These are phyloP conservation scores for Laticauda laticaudata DNA, from an alignment of 2,113 vertebrate species.

Conservation along the genomic window DNA sequence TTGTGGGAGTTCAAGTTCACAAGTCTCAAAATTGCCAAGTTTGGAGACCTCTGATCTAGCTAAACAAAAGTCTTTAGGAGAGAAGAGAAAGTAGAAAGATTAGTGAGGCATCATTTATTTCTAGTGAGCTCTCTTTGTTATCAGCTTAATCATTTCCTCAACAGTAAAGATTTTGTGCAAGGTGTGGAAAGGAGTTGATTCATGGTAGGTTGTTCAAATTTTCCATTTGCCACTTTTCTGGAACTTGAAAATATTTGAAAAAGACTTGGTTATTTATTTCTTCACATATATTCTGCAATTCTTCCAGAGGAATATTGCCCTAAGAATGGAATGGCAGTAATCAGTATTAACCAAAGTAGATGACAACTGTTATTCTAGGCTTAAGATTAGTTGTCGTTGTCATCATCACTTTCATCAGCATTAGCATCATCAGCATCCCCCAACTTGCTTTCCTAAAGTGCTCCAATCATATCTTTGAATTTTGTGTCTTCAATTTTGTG, in stretches of 20 bases:
- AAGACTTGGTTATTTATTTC: neutral
- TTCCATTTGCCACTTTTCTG: neutral
- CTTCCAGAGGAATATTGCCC: neutral
- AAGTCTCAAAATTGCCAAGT: too few species aligned
- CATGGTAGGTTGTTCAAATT: neutral
- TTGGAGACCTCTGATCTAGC: too few species aligned
- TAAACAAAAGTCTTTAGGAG: neutral
- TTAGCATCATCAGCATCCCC: neutral
- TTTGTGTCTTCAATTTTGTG: neutral
- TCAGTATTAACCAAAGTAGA: neutral
- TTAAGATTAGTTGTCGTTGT: neutral
- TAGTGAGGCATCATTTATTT: neutral
- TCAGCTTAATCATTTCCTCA: too few species aligned
- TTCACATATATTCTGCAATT: neutral
- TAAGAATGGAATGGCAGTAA: neutral
- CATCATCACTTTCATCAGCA: neutral
- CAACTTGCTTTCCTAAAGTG: neutral
- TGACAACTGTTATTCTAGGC: neutral
- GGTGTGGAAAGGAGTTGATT: neutral
- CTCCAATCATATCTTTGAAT: neutral
- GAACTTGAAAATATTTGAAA: neutral
- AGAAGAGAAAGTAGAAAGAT: neutral
- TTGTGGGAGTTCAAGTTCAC: too few species aligned
- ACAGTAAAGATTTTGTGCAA: neutral
- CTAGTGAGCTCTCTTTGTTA: neutral